Percentiles rank a stretch among this genome's conserved stretches.
These are phyloP conservation scores for Rallus crepitans DNA, from an alignment of 2,797 vertebrate species.

Conservation along the genomic window DNA sequence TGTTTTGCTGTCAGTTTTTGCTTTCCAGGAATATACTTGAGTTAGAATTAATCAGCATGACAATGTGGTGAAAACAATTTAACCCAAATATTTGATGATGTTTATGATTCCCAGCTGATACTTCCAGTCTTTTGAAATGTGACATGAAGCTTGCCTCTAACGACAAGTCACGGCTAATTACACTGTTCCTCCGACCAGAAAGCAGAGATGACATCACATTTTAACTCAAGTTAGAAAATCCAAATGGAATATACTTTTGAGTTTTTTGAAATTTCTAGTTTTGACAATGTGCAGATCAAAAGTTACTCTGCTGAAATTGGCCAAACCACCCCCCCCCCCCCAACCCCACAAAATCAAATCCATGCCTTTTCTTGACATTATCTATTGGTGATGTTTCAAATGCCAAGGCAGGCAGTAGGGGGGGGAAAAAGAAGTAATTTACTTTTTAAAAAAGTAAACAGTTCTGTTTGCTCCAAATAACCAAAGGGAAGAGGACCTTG, in stretches of 20 bases:
- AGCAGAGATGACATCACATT: neutral
- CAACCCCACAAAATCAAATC: neutral
- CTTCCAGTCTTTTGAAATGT: neutral
- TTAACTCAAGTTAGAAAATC: neutral
- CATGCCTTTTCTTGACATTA: neutral
- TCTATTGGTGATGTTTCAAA: neutral
- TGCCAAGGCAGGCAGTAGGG: neutral
- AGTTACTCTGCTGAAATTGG: neutral
- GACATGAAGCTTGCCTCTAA: neutral
- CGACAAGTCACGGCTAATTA: neutral
- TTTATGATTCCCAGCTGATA: constrained; percentile 13
- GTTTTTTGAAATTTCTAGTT: neutral
- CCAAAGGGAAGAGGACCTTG: neutral
- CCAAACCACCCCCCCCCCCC: neutral
- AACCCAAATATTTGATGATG: neutral
- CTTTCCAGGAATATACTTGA: neutral
- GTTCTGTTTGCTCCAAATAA: neutral
- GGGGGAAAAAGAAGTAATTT: fast-evolving
- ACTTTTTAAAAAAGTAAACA: neutral
- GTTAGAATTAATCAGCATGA: neutral
- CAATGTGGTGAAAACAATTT: constrained; percentile 4
- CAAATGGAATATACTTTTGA: neutral
- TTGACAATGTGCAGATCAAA: neutral
- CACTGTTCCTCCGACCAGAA: neutral
- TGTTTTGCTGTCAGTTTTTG: neutral